Evolutionary conservation across 2,888 invertebrate species (phyloP), one percentile per base, ranked within the genome.

Genomic region (Tenthredo notha): DNA sequence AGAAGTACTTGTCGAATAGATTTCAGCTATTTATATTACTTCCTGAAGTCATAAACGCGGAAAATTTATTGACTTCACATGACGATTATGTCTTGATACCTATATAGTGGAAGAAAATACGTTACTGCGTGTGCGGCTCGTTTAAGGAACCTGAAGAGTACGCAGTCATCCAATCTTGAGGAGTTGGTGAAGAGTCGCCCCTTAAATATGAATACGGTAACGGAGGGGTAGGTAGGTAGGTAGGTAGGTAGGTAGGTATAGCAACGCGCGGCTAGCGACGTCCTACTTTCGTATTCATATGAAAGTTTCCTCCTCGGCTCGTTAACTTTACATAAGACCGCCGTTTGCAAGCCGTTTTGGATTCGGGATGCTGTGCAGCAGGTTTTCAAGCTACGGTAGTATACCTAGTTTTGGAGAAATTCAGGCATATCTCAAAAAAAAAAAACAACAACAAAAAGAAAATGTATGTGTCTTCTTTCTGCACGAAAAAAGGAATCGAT

Each of bases 241-340:
- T 33, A 15, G 33, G 37, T 37, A 61, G 37, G 70, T n/a, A 15
- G 37, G 33, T 33, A 15, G 33, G 37, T 37, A 61, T n/a, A n/a
- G n/a, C 9, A 18, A 33, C 87, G 88, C 88, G 86, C 88, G 85
- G 89, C 88, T 87, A 88, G 90, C 83, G 87, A 88, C 90, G 90
- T 88, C 88, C 91, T 89, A 90, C 92, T 92, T 90, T 91, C 90
- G 91, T 92, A 92, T 92, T 92, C 91, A 92, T 92, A 90, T 91
- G 90, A 92, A 92, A 92, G 91, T 92, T 92, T 90, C 89, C 89
- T 88, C 90, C 90, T 90, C 90, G 90, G 89, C 91, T 91, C 91
- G 91, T 92, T 91, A 92, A 92, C 90, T 91, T 91, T 91, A 90
- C 92, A 92, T 89, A 89, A 90, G 90, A 89, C 88, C 87, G 86